A percentile compares a stretch with the other conserved stretches of the same genome.
These are phyloP conservation scores for Hypomecis atomaria DNA, from an alignment of 2,888 invertebrate genomes.

Conservation along the genomic window DNA sequence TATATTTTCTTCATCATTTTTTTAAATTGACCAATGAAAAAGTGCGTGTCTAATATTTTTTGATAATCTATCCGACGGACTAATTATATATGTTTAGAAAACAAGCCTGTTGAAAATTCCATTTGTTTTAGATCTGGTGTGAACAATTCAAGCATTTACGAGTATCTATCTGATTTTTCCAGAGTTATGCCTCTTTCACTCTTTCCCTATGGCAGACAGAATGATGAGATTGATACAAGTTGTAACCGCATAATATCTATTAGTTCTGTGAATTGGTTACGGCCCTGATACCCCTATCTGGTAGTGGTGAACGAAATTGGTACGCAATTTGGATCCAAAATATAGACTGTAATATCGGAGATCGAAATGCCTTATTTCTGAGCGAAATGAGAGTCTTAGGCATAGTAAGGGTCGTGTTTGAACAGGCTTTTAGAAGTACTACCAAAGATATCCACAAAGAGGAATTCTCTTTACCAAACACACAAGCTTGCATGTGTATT, in stretches of 20 bases:
- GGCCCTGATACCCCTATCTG: constrained; percentile 11
- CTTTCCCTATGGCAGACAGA: neutral
- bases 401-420: neutral
- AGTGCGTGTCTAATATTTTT: no score
- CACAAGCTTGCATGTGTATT: no score
- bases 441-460: no score
- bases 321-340: neutral
- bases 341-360: neutral
- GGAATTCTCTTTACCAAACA: no score
- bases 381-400: neutral
- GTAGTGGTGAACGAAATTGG: constrained; percentile 6
- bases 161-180: neutral
- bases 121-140: no score
- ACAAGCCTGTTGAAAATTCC: no score
- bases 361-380: neutral
- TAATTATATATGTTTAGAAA: no score
- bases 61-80: no score
- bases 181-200: neutral
- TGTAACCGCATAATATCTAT: constrained; percentile 28
- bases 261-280: constrained; percentile 20
- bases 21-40: no score
- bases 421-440: no score
- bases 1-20: no score
- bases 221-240: constrained; percentile 26
- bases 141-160: neutral